Evolutionary conservation across 2,888 invertebrate genomes (phyloP).

Genomic region (Tinea trinotella): DNA sequence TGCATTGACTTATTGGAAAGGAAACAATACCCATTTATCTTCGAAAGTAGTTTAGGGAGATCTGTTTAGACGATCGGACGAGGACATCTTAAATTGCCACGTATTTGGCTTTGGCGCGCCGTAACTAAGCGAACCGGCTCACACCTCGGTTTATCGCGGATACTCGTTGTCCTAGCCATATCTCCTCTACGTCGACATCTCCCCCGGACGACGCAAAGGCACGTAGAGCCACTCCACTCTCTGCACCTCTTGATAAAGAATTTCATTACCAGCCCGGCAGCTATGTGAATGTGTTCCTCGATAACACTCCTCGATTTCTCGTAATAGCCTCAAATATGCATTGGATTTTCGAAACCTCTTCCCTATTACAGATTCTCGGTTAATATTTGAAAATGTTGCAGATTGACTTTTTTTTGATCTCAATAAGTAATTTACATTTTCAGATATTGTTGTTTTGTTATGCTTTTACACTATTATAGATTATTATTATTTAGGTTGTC

Average conservation of each 20-base stretch:
- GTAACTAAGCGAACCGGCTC: not conserved
- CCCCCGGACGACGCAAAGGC: constrained; percentile 28
- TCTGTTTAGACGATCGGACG: constrained; percentile 47
- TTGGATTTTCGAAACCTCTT: constrained; percentile 4
- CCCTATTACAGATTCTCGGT: not conserved
- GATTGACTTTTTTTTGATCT: no score
- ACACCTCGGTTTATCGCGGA: constrained; percentile 16
- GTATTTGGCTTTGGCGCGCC: constrained; percentile 29
- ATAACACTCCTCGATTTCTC: constrained; percentile 3
- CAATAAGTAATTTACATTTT: no score
- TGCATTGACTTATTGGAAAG: constrained; percentile 31
- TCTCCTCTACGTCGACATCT: constrained; percentile 19
- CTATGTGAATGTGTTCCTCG: constrained; percentile 17
- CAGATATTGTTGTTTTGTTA: no score
- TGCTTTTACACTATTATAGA: no score
- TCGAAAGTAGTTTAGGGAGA: constrained; percentile 41
- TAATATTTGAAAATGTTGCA: no score
- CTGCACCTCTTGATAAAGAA: constrained; percentile 54
- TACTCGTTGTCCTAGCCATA: constrained; percentile 12
- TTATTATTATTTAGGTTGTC: no score
- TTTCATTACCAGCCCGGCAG: constrained; percentile 49
- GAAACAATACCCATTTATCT: constrained; percentile 55
- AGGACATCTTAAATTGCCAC: constrained; percentile 39
- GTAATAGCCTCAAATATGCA: constrained; percentile 2
- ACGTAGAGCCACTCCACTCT: constrained; percentile 41